A percentile compares a stretch with the other conserved stretches of the same genome.
Conservation (phyloP, 1,140 invertebrate species). For the Atta texana region DNA sequence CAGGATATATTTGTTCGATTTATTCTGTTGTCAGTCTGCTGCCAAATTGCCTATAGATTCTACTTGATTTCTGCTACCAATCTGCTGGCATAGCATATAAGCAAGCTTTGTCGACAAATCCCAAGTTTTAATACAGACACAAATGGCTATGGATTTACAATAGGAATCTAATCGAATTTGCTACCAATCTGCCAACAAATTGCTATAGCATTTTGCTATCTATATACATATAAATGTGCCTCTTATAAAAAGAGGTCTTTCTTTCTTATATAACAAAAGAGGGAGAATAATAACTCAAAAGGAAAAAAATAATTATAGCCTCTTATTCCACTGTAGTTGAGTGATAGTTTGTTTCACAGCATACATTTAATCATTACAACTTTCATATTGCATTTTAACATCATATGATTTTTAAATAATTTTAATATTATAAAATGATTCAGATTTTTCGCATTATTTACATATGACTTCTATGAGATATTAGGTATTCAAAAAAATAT, state of each 20-base stretch:
- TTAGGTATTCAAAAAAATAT: conserved; percentile 43
- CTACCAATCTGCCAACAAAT: too few relatives aligned
- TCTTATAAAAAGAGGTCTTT: conserved; percentile 3
- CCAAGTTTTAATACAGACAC: too few relatives aligned
- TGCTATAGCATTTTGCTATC: background rate
- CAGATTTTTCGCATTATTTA: conserved; percentile 67
- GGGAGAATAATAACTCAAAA: conserved; percentile 1
- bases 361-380: conserved; percentile 34
- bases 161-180: too few relatives aligned
- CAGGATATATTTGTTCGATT: too few relatives aligned
- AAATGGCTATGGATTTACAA: too few relatives aligned
- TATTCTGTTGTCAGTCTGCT: too few relatives aligned
- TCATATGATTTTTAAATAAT: conserved; percentile 37
- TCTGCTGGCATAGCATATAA: too few relatives aligned
- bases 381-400: conserved; percentile 47
- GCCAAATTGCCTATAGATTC: too few relatives aligned
- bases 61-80: too few relatives aligned
- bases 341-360: conserved; percentile 35
- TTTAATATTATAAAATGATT: conserved; percentile 4
- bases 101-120: too few relatives aligned
- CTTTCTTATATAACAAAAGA: conserved; percentile 23
- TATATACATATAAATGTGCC: conserved; percentile 21
- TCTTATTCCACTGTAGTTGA: conserved; percentile 26
- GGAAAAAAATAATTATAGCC: conserved; percentile 46
- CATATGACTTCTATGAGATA: conserved; percentile 61